phyloP scores from a whole-genome alignment of 2,797 vertebrate species.

The Pteronotus mesoamericanus region DNA sequence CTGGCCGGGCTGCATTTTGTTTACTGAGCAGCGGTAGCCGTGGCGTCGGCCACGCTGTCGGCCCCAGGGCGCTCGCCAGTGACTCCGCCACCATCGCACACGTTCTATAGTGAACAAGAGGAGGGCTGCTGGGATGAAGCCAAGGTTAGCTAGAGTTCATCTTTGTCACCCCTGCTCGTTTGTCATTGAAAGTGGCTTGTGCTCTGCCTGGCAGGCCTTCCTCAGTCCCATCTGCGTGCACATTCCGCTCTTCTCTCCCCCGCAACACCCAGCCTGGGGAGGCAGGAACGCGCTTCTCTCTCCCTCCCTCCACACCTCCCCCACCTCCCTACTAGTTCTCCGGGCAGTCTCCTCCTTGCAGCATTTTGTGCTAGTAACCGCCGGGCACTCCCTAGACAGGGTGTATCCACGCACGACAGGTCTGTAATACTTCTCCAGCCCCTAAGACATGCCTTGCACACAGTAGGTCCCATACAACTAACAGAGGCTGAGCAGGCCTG shows the following conservation, averaged over 20 bases:
- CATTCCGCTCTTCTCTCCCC: not conserved
- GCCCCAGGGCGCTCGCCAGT: not conserved
- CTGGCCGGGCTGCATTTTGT: not conserved
- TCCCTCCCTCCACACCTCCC: too few relatives aligned
- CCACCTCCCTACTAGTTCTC: too few relatives aligned
- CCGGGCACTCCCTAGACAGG: not conserved
- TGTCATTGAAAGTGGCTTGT: not conserved
- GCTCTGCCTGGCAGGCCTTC: not conserved
- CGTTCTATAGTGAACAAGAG: not conserved
- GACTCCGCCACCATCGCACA: fast-evolving
- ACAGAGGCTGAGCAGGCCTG: not conserved
- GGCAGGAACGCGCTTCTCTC: too few relatives aligned
- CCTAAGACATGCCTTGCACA: not conserved
- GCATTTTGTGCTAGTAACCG: not conserved
- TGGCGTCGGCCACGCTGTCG: fast-evolving
- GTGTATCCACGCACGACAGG: not conserved
- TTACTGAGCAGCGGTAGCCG: fast-evolving
- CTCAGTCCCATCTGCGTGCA: fast-evolving
- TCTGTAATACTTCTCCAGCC: not conserved
- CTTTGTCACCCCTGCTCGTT: not conserved
- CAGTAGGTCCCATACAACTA: not conserved
- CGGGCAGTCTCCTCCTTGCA: not conserved
- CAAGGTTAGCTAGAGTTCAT: not conserved
- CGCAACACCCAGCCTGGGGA: not conserved
- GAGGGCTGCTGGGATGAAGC: not conserved